phyloP scores from a whole-genome alignment of 2,888 invertebrate species.

The Strigamia transsilvanica region DNA sequence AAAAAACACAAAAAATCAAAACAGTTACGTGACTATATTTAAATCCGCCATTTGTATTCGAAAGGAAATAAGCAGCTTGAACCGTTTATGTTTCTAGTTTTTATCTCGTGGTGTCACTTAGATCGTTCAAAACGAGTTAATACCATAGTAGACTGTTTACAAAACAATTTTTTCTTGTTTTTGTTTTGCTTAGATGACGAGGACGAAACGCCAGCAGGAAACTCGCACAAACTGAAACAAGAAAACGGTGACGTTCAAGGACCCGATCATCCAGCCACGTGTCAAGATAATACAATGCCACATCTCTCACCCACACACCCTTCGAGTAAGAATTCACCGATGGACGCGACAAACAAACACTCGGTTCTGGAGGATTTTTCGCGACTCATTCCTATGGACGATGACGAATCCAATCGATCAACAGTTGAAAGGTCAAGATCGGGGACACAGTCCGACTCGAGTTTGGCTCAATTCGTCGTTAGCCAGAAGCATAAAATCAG shows the following conservation, averaged over 20 bases:
- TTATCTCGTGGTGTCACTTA: not conserved
- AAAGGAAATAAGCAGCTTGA: not conserved
- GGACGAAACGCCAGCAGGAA: constrained; percentile 35
- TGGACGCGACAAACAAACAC: not conserved
- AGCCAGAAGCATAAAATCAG: constrained; percentile 29
- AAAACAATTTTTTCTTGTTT: constrained; percentile 13
- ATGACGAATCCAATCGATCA: constrained; percentile 32
- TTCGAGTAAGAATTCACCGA: not conserved
- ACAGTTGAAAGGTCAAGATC: constrained; percentile 12
- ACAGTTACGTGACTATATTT: not conserved
- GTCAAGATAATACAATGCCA: not conserved
- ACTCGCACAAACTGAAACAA: not conserved
- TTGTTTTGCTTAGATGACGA: constrained; percentile 28
- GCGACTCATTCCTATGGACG: constrained; percentile 51
- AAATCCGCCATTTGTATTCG: constrained; percentile 3
- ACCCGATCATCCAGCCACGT: not conserved
- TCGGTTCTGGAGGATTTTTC: constrained; percentile 51
- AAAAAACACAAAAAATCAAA: not conserved
- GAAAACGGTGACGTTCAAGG: constrained; percentile 1
- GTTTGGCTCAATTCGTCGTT: constrained; percentile 39
- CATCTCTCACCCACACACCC: not conserved
- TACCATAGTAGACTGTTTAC: not conserved
- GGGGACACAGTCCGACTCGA: not conserved
- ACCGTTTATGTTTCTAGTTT: not conserved
- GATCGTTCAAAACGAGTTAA: constrained; percentile 5